Percentiles rank a stretch among this genome's conserved stretches.
Evolutionary conservation across 2,888 invertebrate genomes (phyloP).

Genomic region (Diloba caeruleocephala): DNA sequence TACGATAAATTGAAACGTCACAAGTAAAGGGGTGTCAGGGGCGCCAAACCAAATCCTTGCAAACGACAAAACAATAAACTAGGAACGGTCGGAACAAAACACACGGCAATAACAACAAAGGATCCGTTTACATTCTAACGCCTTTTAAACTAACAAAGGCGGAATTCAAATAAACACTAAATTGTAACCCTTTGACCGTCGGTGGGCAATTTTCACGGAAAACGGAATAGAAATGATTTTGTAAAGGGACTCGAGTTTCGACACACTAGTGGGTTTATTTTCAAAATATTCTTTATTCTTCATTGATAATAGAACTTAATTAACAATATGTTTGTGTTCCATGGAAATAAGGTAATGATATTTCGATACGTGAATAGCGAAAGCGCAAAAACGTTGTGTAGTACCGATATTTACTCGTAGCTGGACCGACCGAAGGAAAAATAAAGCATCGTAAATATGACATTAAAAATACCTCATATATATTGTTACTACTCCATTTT

Average conservation of each 20-base stretch:
- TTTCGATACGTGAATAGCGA: too few species aligned
- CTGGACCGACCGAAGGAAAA: too few species aligned
- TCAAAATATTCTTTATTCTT: constrained; percentile 33
- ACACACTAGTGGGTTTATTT: constrained; percentile 62
- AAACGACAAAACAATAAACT: constrained; percentile 59
- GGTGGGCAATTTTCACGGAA: constrained; percentile 87
- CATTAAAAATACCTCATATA: too few species aligned
- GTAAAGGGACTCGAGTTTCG: constrained; percentile 73
- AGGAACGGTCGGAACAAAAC: constrained; percentile 63
- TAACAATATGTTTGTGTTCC: too few species aligned
- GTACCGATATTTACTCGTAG: too few species aligned
- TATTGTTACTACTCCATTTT: too few species aligned
- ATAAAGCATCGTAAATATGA: too few species aligned
- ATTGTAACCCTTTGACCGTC: constrained; percentile 88
- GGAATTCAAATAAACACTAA: constrained; percentile 87
- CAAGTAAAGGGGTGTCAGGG: constrained; percentile 17
- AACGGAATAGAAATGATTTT: constrained; percentile 86
- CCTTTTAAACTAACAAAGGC: constrained; percentile 88
- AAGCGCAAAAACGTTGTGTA: too few species aligned
- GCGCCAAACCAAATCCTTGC: constrained; percentile 45
- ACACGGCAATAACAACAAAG: constrained; percentile 84
- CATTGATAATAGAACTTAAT: too few species aligned
- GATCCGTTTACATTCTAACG: constrained; percentile 86
- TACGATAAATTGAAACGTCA: constrained; percentile 53
- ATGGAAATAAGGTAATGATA: too few species aligned